Evolutionary conservation across 2,888 invertebrate genomes (phyloP).

Genomic region (Drosophila crucigera): DNA sequence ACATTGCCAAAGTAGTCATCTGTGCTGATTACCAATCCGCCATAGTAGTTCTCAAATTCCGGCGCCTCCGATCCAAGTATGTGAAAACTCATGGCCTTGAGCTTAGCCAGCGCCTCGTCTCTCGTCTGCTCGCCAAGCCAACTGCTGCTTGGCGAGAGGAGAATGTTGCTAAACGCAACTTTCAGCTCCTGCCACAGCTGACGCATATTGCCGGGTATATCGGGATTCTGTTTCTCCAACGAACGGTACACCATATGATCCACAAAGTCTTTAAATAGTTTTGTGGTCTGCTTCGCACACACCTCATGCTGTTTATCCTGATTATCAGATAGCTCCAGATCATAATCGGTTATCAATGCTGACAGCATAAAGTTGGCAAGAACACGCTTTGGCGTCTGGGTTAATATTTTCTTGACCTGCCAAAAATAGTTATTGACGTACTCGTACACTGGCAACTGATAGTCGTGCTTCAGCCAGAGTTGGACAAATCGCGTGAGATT

Average conservation of each 20-base stretch:
- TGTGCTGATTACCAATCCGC: constrained; percentile 64
- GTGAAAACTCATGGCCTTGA: constrained; percentile 71
- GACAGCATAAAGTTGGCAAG: constrained; percentile 83
- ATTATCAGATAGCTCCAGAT: constrained; percentile 39
- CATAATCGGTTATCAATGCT: constrained; percentile 70
- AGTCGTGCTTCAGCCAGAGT: constrained; percentile 78
- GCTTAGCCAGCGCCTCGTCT: constrained; percentile 69
- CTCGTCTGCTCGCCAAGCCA: constrained; percentile 73
- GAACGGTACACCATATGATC: constrained; percentile 76
- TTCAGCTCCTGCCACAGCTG: constrained; percentile 77
- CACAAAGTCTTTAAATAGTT: constrained; percentile 74
- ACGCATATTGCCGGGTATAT: constrained; percentile 60
- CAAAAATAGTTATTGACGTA: constrained; percentile 73
- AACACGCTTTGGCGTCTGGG: constrained; percentile 63
- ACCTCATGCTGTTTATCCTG: constrained; percentile 55
- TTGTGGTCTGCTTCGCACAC: constrained; percentile 66
- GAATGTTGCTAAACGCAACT: constrained; percentile 59
- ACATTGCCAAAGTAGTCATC: constrained; percentile 78
- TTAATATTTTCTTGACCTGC: constrained; percentile 70
- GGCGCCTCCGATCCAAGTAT: constrained; percentile 61
- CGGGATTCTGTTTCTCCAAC: constrained; percentile 51
- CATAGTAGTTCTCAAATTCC: constrained; percentile 69
- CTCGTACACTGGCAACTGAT: constrained; percentile 78
- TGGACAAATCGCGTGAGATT: constrained; percentile 76
- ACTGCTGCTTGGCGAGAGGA: constrained; percentile 40